Base-by-base conservation (phyloP, 2,888 invertebrate genomes). In the Dexiosoma caninum region DNA sequence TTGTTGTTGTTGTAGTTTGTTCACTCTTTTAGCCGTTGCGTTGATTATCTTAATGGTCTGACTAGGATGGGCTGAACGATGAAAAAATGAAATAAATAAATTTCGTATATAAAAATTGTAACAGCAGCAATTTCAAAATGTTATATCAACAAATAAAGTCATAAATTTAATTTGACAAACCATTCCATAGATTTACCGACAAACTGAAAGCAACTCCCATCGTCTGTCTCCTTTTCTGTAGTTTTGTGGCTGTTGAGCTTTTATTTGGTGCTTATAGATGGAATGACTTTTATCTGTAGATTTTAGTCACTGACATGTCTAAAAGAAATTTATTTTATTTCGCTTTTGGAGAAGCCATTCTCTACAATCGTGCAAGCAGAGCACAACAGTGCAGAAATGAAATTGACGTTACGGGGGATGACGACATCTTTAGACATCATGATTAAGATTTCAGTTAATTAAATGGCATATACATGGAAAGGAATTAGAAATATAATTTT, bases 161-260 rank as follows among this genome's bases (percentile, higher is more conserved):
- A 81, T 81, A 81, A 81, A 81, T 81, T 72, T 81, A 72, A 77
- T 81, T 81, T 81, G 81, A 77, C 81, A 81, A 81, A 72, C 81
- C 67, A 46, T 77, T 81, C 55, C 49, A 66, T 62, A 71, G 51
- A 46, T 71, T 49, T 42, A 71, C 49, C 71, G 60, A 62, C 71
- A 72, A 42, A 72, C 42, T 44, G 30, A 69, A 44, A 60, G 19
- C 62, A 64, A 21, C 76, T 40, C 30, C 67, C 42, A 71, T 71
- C 76, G 42, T 57, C 60, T 72, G 66, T 35, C 66, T 78, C 21
- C 30, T 19, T 79, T 30, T 21, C n/a, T 12, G 46, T 60, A 30
- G 60, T 57, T 71, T 59, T 71, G 53, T 53, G 37, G 55, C 53
- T 42, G 55, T 46, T 32, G 37, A 59, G 37, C 42, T 64, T 72